A percentile compares a stretch with the other conserved stretches of the same genome.
Conservation (phyloP, 2,797 vertebrate genomes). For the Xiphorhynchus erythropygius region DNA sequence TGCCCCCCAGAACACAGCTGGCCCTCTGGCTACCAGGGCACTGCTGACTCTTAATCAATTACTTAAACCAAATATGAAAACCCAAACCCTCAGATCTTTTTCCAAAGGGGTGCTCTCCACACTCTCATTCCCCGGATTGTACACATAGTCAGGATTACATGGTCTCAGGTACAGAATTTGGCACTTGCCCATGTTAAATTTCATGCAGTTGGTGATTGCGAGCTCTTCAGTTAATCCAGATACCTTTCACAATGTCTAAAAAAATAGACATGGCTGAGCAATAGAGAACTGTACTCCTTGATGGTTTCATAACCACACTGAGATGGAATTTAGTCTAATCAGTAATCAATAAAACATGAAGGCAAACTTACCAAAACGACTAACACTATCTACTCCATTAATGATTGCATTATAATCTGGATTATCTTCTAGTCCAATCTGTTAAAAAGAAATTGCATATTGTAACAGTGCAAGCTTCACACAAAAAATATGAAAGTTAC, state of each 20-base stretch:
- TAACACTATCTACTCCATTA: conserved; percentile 86
- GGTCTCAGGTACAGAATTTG: background rate
- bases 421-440: conserved; percentile 89
- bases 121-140: background rate
- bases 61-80: too few species aligned
- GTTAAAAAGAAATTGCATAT: conserved; percentile 55
- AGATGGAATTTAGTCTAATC: background rate
- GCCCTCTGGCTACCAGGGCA: background rate
- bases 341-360: background rate
- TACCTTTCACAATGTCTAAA: background rate
- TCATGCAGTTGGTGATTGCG: background rate
- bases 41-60: background rate
- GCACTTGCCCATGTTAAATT: background rate
- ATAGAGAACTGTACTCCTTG: background rate
- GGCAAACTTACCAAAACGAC: conserved; percentile 86
- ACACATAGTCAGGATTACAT: background rate
- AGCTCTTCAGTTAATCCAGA: background rate
- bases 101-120: background rate
- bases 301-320: background rate
- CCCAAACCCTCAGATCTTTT: background rate
- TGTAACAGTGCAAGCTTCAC: background rate
- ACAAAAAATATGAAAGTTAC: background rate
- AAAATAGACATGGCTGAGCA: background rate
- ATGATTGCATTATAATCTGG: conserved; percentile 85
- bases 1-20: rapidly evolving